Conservation (phyloP, 2,113 vertebrate genomes). For the Mesitornis unicolor region DNA sequence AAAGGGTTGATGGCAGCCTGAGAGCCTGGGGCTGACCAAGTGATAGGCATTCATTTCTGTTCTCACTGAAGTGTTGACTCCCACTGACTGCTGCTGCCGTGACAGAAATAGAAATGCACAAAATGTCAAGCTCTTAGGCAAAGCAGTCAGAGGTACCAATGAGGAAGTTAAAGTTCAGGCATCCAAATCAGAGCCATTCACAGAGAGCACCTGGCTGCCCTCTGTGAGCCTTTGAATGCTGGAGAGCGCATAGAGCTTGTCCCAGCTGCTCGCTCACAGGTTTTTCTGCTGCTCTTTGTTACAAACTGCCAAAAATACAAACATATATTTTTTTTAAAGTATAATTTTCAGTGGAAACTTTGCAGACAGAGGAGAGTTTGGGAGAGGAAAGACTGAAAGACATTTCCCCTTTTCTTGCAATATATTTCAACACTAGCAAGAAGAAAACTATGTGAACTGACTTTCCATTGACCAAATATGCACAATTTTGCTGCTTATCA, state of each 20-base stretch:
- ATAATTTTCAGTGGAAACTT: not conserved
- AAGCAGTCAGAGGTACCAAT: not conserved
- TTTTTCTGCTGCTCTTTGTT: conserved; percentile 19
- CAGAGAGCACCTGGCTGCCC: conserved; percentile 69
- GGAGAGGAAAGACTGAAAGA: not conserved
- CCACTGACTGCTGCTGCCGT: not conserved
- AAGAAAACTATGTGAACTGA: not conserved
- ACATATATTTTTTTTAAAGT: not conserved
- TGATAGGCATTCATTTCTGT: not conserved
- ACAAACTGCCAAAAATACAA: not conserved
- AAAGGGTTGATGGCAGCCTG: not conserved
- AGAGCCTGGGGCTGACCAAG: not conserved
- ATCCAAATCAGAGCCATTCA: not conserved
- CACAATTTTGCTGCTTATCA: not conserved
- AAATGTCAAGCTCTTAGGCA: not conserved
- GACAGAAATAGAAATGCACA: not conserved
- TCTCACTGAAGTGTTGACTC: not conserved
- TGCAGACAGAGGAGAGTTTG: not conserved
- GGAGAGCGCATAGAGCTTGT: conserved; percentile 70
- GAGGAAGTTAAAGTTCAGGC: not conserved
- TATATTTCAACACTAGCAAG: not conserved
- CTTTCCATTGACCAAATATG: not conserved
- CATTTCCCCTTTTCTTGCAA: not conserved
- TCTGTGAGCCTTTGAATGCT: conserved; percentile 69
- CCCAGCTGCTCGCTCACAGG: conserved; percentile 75